Base-by-base conservation (phyloP, 2,888 invertebrate genomes). In the Pristionchus fissidentatus region DNA sequence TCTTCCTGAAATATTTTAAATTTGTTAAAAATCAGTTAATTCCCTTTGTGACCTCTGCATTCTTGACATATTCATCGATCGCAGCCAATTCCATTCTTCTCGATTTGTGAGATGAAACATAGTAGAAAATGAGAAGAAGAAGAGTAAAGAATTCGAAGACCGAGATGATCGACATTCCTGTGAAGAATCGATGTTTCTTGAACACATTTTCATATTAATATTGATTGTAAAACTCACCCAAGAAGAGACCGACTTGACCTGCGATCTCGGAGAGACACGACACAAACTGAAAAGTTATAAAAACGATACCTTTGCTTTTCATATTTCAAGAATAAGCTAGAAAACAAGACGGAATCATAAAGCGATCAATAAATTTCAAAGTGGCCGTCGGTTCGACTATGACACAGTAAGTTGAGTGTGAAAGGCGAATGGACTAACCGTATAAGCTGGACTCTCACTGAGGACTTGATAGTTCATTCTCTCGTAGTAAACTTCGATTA, bases 241-340 rank as follows among this genome's bases (percentile, higher is more conserved):
- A 87, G 92, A 92, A 93, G 46, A 93, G 87, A 2, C 93, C 93
- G 26, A 93, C 89, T 84, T 93, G 93, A 19, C 93, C 93, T 3
- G 93, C 93, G 43, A 93, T 90, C 85, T 93, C 93, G 38, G 93
- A 93, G 41, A 93, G 91, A 84, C 93, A 89, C 82, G 92, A 93
- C 86, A 92, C 90, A 5, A 92, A 88, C 93, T 93, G 89, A 84
- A 89, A 83, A 62, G 29, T 46, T 55, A 32, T 3, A 38, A 1
- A 46, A 75, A 46, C 13, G n/a, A n/a, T n/a, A n/a, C n/a, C n/a
- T n/a, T n/a, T n/a, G n/a, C n/a, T n/a, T n/a, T n/a, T n/a, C n/a
- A n/a, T n/a, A n/a, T n/a, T n/a, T n/a, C n/a, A n/a, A n/a, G n/a
- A n/a, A n/a, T n/a, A n/a, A n/a, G n/a, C n/a, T n/a, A n/a, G n/a